These are phyloP conservation scores for Eristalis pertinax DNA, from an alignment of 2,888 invertebrate genomes.

Conservation along the genomic window DNA sequence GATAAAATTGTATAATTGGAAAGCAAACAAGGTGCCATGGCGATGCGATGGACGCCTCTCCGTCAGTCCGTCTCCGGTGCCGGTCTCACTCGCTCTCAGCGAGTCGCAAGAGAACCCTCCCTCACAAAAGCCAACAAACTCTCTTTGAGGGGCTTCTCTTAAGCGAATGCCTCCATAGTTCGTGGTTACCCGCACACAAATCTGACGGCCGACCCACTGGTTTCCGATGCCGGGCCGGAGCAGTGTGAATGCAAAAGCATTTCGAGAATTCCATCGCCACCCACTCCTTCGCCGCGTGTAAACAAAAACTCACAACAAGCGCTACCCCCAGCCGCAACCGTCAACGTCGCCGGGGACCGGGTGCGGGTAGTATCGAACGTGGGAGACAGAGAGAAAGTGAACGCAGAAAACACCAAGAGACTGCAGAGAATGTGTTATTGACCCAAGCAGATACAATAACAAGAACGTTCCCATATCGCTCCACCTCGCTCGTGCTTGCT, in stretches of 20 bases:
- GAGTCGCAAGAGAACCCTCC: background rate
- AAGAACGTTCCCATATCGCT: background rate
- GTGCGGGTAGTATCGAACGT: background rate
- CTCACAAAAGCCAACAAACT: background rate
- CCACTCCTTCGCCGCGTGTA: conserved; percentile 33
- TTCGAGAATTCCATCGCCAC: conserved; percentile 35
- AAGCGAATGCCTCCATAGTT: background rate
- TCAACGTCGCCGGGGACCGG: too few species aligned
- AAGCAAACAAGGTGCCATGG: conserved; percentile 1
- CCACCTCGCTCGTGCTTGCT: background rate
- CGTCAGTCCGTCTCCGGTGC: background rate
- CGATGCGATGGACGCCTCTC: too few species aligned
- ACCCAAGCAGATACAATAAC: conserved; percentile 42
- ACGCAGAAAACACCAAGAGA: background rate
- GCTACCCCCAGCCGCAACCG: too few species aligned
- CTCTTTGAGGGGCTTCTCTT: background rate
- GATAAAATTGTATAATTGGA: conserved; percentile 7
- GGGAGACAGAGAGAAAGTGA: background rate
- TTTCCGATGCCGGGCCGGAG: too few species aligned
- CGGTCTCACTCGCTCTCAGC: background rate
- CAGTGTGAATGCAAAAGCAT: background rate
- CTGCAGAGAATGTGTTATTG: conserved; percentile 49
- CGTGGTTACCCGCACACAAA: background rate
- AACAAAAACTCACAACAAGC: conserved; percentile 31
- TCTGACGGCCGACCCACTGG: too few species aligned